These are phyloP conservation scores for Melipona quadrifasciata DNA, from an alignment of 1,140 invertebrate genomes.

Conservation along the genomic window DNA sequence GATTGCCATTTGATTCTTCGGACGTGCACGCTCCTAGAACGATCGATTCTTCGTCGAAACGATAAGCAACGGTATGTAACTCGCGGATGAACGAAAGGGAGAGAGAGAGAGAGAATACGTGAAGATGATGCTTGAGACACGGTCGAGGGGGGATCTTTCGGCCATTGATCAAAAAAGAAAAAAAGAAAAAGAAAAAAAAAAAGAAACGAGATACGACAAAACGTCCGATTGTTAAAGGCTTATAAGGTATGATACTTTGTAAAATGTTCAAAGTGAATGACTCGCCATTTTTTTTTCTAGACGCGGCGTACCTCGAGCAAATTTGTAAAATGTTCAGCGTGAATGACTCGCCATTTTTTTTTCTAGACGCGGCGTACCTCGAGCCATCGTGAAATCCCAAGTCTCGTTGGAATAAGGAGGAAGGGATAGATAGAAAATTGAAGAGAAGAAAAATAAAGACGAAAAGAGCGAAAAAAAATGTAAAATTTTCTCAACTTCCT, in stretches of 20 bases:
- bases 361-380: neutral
- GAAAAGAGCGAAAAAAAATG: no score
- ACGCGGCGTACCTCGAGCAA: constrained; percentile 1
- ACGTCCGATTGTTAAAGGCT: constrained; percentile 52
- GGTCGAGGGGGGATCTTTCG: neutral
- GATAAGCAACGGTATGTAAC: neutral
- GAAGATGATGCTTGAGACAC: neutral
- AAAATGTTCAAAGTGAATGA: neutral
- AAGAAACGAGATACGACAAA: constrained; percentile 22
- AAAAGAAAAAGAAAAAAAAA: no score
- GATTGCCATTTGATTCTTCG: neutral
- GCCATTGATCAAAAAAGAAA: neutral
- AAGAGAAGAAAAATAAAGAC: no score
- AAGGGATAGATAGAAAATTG: no score
- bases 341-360: neutral
- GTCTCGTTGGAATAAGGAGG: neutral
- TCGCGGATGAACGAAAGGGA: neutral
- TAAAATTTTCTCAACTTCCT: neutral
- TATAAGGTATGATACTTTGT: constrained; percentile 30
- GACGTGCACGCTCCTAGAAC: neutral
- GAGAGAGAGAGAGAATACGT: neutral
- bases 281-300: neutral
- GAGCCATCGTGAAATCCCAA: neutral
- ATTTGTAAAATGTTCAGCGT: constrained; percentile 26
- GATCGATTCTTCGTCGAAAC: neutral